Percentiles rank a stretch among this genome's conserved stretches.
phyloP scores from a whole-genome alignment of 2,113 vertebrate species.

The Lates calcarifer region DNA sequence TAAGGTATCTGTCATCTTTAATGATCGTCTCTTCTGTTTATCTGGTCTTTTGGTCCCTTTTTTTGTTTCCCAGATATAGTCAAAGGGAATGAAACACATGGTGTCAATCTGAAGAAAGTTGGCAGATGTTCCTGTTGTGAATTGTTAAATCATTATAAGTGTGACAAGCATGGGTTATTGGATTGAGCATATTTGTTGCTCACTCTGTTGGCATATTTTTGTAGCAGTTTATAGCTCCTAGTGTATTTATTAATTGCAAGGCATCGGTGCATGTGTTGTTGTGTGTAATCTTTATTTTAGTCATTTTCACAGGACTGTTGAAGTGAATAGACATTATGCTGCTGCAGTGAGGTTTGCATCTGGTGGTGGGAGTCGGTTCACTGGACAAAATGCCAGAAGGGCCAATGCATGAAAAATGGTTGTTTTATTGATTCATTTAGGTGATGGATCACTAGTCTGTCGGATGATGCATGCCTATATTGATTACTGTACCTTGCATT shows the following conservation, averaged over 20 bases:
- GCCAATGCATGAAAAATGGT: conserved; percentile 24
- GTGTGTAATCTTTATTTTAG: conserved; percentile 9
- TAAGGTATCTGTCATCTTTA: conserved; percentile 57
- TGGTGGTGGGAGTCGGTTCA: conserved; percentile 1
- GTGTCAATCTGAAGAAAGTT: conserved; percentile 52
- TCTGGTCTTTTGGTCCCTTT: conserved; percentile 30
- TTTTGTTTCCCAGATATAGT: conserved; percentile 46
- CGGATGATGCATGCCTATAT: conserved; percentile 50
- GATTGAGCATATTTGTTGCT: conserved; percentile 59
- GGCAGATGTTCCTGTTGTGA: conserved; percentile 57
- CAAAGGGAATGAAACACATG: conserved; percentile 26
- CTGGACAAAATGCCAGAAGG: conserved; percentile 22
- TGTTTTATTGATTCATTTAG: conserved; percentile 49
- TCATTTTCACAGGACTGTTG: conserved; percentile 20
- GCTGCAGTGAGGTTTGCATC: not conserved
- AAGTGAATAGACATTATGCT: not conserved
- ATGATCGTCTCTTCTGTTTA: conserved; percentile 34
- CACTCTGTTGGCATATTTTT: conserved; percentile 36
- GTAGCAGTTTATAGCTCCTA: conserved; percentile 27
- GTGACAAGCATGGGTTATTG: conserved; percentile 63
- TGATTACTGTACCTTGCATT: conserved; percentile 45
- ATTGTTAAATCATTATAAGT: conserved; percentile 54
- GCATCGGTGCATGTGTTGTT: not conserved
- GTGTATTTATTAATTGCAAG: conserved; percentile 51
- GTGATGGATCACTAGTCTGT: conserved; percentile 60